A percentile compares a stretch with the other conserved stretches of the same genome.
These are phyloP conservation scores for Penelope pileata DNA, from an alignment of 2,113 vertebrate species.

Conservation along the genomic window DNA sequence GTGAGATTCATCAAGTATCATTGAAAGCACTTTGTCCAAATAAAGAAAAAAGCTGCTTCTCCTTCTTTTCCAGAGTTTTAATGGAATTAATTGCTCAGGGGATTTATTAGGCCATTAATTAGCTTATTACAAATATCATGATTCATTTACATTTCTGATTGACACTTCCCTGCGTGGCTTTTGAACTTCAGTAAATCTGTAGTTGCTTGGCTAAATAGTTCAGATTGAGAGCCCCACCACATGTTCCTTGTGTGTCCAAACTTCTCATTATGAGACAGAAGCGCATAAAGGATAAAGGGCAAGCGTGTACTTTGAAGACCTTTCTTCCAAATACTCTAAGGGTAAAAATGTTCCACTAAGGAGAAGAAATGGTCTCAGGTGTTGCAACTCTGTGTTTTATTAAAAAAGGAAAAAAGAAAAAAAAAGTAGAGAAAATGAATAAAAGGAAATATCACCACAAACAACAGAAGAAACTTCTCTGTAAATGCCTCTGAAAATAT, in stretches of 20 bases:
- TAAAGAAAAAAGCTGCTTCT: not conserved
- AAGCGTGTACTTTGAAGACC: not conserved
- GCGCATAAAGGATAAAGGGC: not conserved
- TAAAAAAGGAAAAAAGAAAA: not conserved
- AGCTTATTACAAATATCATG: slow-evolving; percentile 8
- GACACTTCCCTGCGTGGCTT: not conserved
- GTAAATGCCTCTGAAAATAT: not conserved
- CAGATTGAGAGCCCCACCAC: not conserved
- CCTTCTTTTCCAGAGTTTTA: not conserved
- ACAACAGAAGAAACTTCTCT: not conserved
- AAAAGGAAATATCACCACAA: not conserved
- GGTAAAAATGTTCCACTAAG: not conserved
- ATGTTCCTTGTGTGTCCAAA: not conserved
- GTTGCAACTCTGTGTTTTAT: not conserved
- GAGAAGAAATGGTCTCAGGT: not conserved
- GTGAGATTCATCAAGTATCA: not conserved
- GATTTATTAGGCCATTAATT: slow-evolving; percentile 42
- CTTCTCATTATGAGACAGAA: not conserved
- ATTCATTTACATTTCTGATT: slow-evolving; percentile 53
- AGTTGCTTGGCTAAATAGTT: slow-evolving; percentile 21
- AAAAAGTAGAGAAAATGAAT: accelerated
- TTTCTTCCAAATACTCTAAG: not conserved
- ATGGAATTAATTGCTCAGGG: slow-evolving; percentile 36
- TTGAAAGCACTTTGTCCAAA: not conserved
- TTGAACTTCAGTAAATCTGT: slow-evolving; percentile 20